A percentile compares a stretch with the other conserved stretches of the same genome.
Evolutionary conservation across 2,888 invertebrate species (phyloP).

Genomic region (Buathra laborator): DNA sequence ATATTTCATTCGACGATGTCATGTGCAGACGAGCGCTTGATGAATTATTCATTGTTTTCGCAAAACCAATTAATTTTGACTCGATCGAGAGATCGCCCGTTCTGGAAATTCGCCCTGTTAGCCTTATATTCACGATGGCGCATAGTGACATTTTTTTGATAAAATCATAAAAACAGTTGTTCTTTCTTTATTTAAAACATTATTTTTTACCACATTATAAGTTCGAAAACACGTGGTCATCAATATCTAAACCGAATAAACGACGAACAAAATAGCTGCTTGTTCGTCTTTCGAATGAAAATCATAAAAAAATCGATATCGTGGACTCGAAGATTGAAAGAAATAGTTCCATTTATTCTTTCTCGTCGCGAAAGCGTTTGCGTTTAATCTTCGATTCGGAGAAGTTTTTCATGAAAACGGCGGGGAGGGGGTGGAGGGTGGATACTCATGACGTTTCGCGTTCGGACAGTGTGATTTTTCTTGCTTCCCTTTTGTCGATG

Average conservation of each 20-base stretch:
- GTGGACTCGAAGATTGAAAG: not conserved
- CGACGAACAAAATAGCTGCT: not conserved
- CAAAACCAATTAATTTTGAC: not conserved
- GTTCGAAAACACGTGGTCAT: constrained; percentile 33
- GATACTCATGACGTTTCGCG: constrained; percentile 39
- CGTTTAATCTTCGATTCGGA: constrained; percentile 20
- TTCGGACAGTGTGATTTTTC: constrained; percentile 41
- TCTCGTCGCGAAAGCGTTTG: constrained; percentile 12
- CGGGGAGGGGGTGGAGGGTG: not conserved
- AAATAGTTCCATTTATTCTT: constrained; percentile 14
- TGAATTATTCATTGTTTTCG: not conserved
- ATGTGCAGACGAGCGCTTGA: not conserved
- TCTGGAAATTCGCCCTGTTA: not conserved
- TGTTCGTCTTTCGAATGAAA: constrained; percentile 32
- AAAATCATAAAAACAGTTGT: not conserved
- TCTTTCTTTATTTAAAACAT: too few relatives aligned
- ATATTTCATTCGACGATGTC: constrained; percentile 2
- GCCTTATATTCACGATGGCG: not conserved
- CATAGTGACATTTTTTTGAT: not conserved
- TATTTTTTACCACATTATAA: too few relatives aligned
- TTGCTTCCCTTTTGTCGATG: constrained; percentile 7
- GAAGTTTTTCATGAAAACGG: constrained; percentile 12
- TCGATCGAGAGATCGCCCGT: not conserved
- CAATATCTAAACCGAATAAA: constrained; percentile 28
- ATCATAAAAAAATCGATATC: constrained; percentile 10